A percentile compares a stretch with the other conserved stretches of the same genome.
Conservation (phyloP, 2,888 invertebrate genomes). For the Chaetogeoica ovagalla region DNA sequence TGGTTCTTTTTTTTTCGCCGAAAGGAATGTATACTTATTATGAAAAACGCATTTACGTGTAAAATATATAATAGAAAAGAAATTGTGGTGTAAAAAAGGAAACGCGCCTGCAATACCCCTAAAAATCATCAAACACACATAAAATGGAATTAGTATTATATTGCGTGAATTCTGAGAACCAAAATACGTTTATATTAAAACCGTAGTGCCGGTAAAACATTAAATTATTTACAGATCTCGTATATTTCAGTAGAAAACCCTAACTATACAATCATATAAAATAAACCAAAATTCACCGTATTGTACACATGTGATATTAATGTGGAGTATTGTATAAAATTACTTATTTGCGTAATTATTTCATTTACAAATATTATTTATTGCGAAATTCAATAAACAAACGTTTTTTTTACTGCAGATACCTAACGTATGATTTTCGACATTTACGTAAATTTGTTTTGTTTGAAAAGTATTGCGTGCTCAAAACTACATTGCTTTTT, state of each 20-base stretch:
- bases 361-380: too few relatives aligned
- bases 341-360: too few relatives aligned
- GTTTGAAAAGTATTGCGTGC: not conserved
- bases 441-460: not conserved
- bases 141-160: not conserved
- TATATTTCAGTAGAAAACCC: too few relatives aligned
- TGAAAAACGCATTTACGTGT: not conserved
- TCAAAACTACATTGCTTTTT: not conserved
- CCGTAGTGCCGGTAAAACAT: too few relatives aligned
- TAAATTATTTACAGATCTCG: too few relatives aligned
- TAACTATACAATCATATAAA: too few relatives aligned
- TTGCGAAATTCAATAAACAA: too few relatives aligned
- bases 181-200: too few relatives aligned
- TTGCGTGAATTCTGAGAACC: not conserved
- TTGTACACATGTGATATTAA: too few relatives aligned
- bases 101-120: not conserved
- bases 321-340: too few relatives aligned
- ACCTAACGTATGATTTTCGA: not conserved
- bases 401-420: too few relatives aligned
- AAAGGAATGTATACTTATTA: not conserved
- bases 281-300: too few relatives aligned
- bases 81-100: not conserved
- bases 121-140: not conserved
- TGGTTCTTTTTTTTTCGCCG: not conserved
- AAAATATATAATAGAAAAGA: conserved; percentile 1